These are phyloP conservation scores for Caenorhabditis angaria DNA, from an alignment of 2,888 invertebrate species.

Conservation along the genomic window DNA sequence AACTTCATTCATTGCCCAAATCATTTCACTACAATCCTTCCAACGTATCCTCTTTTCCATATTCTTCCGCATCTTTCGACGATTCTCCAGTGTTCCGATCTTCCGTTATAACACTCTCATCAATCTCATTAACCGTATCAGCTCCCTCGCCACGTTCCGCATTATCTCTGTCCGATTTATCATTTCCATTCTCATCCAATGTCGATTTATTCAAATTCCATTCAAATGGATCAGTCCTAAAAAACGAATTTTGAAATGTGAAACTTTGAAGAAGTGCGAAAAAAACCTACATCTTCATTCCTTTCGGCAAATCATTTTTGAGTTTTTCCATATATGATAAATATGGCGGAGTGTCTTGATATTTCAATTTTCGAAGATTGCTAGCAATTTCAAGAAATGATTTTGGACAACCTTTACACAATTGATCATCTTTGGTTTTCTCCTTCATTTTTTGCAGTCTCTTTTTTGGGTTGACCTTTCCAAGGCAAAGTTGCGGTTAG, in stretches of 20 bases:
- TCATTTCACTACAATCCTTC: slow-evolving; percentile 40
- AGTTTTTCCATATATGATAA: slow-evolving; percentile 43
- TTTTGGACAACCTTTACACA: slow-evolving; percentile 54
- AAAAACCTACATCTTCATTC: slow-evolving; percentile 46
- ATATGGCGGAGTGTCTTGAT: slow-evolving; percentile 57
- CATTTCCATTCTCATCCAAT: slow-evolving; percentile 39
- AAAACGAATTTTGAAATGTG: neutral
- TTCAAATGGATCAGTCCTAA: slow-evolving; percentile 63
- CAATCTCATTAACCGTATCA: slow-evolving; percentile 50
- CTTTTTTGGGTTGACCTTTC: slow-evolving; percentile 61
- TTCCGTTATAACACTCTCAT: slow-evolving; percentile 56
- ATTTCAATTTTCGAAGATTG: slow-evolving; percentile 52
- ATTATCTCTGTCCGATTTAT: slow-evolving; percentile 53
- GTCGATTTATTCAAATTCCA: slow-evolving; percentile 47
- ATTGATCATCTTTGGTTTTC: slow-evolving; percentile 43
- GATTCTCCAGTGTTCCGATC: slow-evolving; percentile 39
- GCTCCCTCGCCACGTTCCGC: slow-evolving; percentile 44
- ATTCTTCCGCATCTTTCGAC: slow-evolving; percentile 44
- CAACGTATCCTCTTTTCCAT: slow-evolving; percentile 62
- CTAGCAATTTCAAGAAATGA: slow-evolving; percentile 52
- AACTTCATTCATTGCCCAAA: no score
- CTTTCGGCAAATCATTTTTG: slow-evolving; percentile 46
- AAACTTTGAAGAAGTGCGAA: no score
- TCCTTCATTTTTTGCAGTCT: slow-evolving; percentile 57
- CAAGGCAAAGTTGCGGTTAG: slow-evolving; percentile 61